phyloP scores from a whole-genome alignment of 1,140 invertebrate genomes.

The Musca vetustissima region DNA sequence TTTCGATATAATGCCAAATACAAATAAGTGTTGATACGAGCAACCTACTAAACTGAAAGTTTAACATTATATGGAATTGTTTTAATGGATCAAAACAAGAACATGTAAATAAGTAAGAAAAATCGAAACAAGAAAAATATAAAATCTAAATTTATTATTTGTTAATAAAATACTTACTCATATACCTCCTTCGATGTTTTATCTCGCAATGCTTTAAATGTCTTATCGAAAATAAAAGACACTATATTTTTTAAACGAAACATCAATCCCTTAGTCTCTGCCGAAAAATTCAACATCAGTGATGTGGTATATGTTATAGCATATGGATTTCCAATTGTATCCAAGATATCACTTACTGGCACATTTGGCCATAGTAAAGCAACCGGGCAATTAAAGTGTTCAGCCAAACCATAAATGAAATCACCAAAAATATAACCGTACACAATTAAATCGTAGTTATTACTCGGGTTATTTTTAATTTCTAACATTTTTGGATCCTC shows the following conservation, averaged over 20 bases:
- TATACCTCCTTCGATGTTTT: too few relatives aligned
- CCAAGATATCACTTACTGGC: conserved; percentile 38
- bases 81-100: too few relatives aligned
- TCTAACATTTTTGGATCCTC: conserved; percentile 30
- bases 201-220: too few relatives aligned
- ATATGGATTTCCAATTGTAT: conserved; percentile 41
- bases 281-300: conserved; percentile 26
- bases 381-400: conserved; percentile 42
- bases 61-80: too few relatives aligned
- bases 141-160: too few relatives aligned
- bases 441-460: conserved; percentile 37
- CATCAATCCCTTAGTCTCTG: conserved; percentile 31
- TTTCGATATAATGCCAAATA: too few relatives aligned
- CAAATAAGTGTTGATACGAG: too few relatives aligned
- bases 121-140: too few relatives aligned
- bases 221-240: neutral
- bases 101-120: too few relatives aligned
- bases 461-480: conserved; percentile 16
- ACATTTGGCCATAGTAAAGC: conserved; percentile 39
- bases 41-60: too few relatives aligned
- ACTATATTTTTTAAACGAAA: conserved; percentile 36
- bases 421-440: conserved; percentile 50
- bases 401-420: conserved; percentile 42
- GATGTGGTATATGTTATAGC: conserved; percentile 42
- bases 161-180: too few relatives aligned